Evolutionary conservation across 1,140 invertebrate genomes (phyloP).

Genomic region (Anadara kagoshimensis): DNA sequence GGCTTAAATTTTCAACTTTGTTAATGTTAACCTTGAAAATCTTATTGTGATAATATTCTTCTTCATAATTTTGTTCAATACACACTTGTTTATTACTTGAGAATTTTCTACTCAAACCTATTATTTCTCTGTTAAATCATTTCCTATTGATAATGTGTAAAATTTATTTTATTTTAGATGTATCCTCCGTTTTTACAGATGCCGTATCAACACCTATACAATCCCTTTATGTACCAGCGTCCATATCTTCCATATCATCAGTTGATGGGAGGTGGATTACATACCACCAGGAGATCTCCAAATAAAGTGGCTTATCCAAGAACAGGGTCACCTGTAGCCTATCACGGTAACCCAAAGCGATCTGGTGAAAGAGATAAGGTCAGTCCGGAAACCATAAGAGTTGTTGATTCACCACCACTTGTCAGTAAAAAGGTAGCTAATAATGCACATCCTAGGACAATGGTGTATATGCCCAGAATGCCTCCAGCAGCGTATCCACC

Average conservation of each 20-base stretch:
- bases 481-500: conserved; percentile 23
- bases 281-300: conserved; percentile 12
- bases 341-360: background rate
- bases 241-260: conserved; percentile 18
- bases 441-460: conserved; percentile 11
- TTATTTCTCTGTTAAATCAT: no score
- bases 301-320: conserved; percentile 18
- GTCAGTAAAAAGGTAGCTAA: conserved; percentile 17
- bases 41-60: no score
- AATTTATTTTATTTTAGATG: conserved; percentile 43
- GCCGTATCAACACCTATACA: conserved; percentile 41
- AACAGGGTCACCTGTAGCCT: conserved; percentile 15
- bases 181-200: conserved; percentile 39
- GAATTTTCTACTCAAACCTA: no score
- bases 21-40: no score
- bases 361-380: conserved; percentile 17
- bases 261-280: conserved; percentile 17
- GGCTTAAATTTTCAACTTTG: no score
- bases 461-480: conserved; percentile 43
- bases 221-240: conserved; percentile 37
- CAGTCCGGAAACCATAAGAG: conserved; percentile 19
- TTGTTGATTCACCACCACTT: conserved; percentile 17
- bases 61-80: no score
- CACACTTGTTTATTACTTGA: no score
- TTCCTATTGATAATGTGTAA: no score